Conservation (phyloP, 2,797 vertebrate genomes). For the Lepilemur ruficaudatus region DNA sequence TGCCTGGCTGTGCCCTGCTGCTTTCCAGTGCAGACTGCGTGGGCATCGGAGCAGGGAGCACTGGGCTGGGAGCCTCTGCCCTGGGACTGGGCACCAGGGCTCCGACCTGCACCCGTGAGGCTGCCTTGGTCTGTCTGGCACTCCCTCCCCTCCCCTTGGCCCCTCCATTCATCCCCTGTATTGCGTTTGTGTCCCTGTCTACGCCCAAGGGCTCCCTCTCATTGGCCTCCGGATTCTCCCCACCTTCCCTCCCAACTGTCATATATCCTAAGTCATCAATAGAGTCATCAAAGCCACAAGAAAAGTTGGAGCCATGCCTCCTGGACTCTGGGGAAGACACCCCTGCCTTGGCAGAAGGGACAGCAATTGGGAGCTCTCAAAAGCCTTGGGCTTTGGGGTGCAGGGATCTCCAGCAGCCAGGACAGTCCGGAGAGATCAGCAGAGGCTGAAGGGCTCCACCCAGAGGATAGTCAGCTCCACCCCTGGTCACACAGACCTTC, state of each 20-base stretch:
- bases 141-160: accelerated
- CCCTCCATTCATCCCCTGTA: background rate
- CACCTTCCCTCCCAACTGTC: background rate
- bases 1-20: background rate
- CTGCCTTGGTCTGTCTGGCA: background rate
- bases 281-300: background rate
- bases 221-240: background rate
- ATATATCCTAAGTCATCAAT: background rate
- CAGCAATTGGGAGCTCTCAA: background rate
- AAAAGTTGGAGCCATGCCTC: background rate
- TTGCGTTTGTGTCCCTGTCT: background rate
- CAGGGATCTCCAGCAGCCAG: background rate
- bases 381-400: background rate
- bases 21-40: background rate
- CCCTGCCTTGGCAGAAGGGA: background rate
- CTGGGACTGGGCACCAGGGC: background rate
- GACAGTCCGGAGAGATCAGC: background rate
- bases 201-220: background rate
- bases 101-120: background rate
- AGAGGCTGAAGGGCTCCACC: background rate
- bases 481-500: background rate
- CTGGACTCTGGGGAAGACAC: background rate
- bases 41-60: background rate
- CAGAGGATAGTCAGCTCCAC: background rate
- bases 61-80: background rate